Evolutionary conservation across 2,113 vertebrate genomes (phyloP).

Genomic region (Regulus satrapa): DNA sequence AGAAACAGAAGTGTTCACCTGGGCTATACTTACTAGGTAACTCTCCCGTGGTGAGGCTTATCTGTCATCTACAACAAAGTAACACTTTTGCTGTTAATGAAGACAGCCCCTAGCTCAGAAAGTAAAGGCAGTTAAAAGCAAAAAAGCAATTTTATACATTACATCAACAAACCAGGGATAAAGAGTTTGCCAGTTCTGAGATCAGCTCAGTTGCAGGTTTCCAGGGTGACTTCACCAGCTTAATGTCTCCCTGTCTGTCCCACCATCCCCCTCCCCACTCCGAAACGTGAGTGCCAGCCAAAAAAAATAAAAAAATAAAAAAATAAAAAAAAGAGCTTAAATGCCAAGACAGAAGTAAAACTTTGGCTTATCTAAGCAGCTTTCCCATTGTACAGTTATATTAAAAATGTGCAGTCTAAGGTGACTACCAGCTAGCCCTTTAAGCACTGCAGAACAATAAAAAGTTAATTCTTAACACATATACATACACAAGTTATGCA

Average conservation of each 20-base stretch:
- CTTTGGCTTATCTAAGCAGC: not conserved
- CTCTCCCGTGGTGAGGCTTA: conserved; percentile 88
- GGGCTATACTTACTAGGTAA: conserved; percentile 92
- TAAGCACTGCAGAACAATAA: not conserved
- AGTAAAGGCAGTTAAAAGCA: conserved; percentile 80
- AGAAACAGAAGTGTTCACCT: conserved; percentile 83
- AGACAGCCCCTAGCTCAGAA: conserved; percentile 82
- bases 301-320: conserved; percentile 36
- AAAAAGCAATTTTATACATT: conserved; percentile 74
- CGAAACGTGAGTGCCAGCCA: not conserved
- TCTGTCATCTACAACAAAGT: conserved; percentile 94
- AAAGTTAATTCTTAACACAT: conserved; percentile 3
- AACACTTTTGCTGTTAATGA: conserved; percentile 89
- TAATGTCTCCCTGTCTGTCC: not conserved
- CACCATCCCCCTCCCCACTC: conserved; percentile 31
- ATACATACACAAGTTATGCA: not conserved
- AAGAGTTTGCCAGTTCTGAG: conserved; percentile 36
- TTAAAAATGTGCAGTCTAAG: not conserved
- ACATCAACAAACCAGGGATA: conserved; percentile 61
- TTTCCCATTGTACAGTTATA: not conserved
- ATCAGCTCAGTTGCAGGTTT: not conserved
- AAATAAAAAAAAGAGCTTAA: not conserved
- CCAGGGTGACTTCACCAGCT: not conserved
- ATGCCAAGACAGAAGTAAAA: not conserved
- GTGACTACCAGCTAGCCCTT: not conserved